Conservation (phyloP, 2,113 vertebrate genomes). For the Rhinoptilus africanus region DNA sequence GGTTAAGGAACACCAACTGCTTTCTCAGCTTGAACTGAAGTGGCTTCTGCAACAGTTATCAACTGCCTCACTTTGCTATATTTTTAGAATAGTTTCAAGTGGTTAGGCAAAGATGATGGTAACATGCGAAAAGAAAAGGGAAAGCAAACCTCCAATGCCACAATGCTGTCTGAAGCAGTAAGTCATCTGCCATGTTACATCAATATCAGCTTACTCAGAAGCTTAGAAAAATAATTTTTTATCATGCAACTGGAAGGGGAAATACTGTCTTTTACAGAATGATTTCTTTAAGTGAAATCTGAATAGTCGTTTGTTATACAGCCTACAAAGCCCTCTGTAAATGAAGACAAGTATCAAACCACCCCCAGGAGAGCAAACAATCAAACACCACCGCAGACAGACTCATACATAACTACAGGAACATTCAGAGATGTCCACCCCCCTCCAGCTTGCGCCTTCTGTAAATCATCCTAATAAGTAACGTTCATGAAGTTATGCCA, state of each 20-base stretch:
- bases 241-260: not conserved
- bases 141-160: not conserved
- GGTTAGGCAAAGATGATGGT: not conserved
- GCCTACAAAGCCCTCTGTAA: not conserved
- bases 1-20: not conserved
- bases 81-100: not conserved
- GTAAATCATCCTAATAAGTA: not conserved
- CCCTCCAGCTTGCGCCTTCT: not conserved
- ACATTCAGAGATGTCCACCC: not conserved
- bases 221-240: not conserved
- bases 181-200: not conserved
- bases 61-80: not conserved
- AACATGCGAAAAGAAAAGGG: not conserved
- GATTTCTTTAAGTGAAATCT: not conserved
- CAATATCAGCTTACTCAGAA: not conserved
- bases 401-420: not conserved
- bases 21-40: not conserved
- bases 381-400: not conserved
- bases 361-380: not conserved
- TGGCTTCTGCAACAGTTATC: not conserved
- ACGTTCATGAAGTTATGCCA: not conserved
- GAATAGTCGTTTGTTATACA: not conserved
- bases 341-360: not conserved
- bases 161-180: not conserved
- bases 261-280: not conserved